Percentiles rank a stretch among this genome's conserved stretches.
Evolutionary conservation across 1,140 invertebrate genomes (phyloP).

Genomic region (Hypsibius dujardini): DNA sequence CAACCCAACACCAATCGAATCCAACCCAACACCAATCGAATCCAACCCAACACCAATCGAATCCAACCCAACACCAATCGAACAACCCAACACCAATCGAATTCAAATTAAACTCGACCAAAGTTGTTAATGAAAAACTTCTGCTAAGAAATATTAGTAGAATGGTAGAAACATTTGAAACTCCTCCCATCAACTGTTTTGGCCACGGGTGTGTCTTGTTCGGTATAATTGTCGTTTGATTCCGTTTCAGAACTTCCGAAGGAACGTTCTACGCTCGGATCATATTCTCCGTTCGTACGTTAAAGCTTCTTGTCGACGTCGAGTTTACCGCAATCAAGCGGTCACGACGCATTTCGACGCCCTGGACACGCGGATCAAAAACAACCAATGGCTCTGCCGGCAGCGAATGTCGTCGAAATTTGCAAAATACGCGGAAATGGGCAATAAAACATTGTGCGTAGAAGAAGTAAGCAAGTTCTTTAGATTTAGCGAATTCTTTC

Average conservation of each 20-base stretch:
- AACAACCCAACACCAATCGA: no score
- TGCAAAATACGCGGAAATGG: neutral
- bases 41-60: no score
- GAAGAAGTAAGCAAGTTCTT: neutral
- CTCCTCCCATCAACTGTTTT: no score
- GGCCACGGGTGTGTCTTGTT: no score
- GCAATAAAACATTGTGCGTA: neutral
- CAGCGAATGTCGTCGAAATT: slow-evolving; percentile 2
- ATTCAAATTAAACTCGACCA: no score
- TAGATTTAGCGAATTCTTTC: no score
- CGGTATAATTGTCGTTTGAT: neutral
- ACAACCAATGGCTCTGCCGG: neutral
- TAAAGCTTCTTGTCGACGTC: neutral
- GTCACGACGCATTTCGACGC: neutral
- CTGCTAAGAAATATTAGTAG: no score
- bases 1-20: no score
- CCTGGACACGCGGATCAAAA: neutral
- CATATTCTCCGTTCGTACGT: neutral
- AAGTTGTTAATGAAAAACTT: no score
- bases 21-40: no score
- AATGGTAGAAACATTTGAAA: no score
- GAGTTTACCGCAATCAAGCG: neutral
- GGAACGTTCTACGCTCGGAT: neutral
- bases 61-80: no score
- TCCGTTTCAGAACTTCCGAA: slow-evolving; percentile 1